Conservation (phyloP, 2,113 vertebrate species). For the Nicator chloris region DNA sequence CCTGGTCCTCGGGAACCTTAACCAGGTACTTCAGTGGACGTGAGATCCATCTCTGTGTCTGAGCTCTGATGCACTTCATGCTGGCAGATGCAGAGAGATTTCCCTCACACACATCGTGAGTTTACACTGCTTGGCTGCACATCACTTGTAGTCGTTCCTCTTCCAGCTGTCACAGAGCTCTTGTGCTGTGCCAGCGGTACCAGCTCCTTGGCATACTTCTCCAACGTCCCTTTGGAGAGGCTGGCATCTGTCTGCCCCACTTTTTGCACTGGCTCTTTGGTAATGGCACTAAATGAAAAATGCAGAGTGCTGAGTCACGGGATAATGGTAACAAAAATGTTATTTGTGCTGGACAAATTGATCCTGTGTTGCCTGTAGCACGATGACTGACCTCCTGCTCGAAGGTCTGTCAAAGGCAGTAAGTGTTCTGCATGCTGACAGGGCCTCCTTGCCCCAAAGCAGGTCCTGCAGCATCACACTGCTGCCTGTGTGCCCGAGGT, state of each 20-base stretch:
- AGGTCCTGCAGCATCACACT: background rate
- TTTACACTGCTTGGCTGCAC: background rate
- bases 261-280: background rate
- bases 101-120: background rate
- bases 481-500: accelerated
- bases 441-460: background rate
- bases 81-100: background rate
- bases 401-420: background rate
- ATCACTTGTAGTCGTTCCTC: background rate
- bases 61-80: background rate
- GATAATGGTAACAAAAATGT: background rate
- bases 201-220: background rate
- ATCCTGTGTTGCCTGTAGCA: background rate
- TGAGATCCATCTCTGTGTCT: background rate
- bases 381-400: background rate
- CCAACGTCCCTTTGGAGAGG: background rate
- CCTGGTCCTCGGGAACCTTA: background rate
- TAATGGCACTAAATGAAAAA: background rate
- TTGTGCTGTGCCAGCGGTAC: background rate
- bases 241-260: background rate
- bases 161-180: slow-evolving; percentile 12
- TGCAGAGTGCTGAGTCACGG: background rate
- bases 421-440: background rate
- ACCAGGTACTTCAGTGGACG: background rate
- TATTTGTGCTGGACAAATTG: background rate